Evolutionary conservation across 1,140 invertebrate species (phyloP), one percentile per base, ranked within the genome.

Genomic region (Paralvinella palmiformis): DNA sequence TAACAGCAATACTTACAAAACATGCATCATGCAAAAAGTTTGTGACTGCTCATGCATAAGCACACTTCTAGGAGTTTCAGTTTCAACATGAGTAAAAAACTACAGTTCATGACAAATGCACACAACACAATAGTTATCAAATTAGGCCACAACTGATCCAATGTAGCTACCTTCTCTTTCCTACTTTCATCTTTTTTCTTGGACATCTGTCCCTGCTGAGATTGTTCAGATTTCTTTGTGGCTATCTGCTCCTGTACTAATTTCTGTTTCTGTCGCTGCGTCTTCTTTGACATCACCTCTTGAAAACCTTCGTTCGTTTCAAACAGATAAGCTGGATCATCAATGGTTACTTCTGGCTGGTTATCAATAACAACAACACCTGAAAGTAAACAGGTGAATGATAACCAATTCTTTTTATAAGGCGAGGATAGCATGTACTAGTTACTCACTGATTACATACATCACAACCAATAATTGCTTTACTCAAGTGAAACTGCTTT

Each of bases 261-360:
- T 63, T 80, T 81, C 64, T 80, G 74, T 64, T 80, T 81, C 50
- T 70, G 75, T 68, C 79, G 80, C 32, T 77, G 68, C n/a, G 76
- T 69, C 71, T 91, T 91, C 73, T 91, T 91, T 41, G 88, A 90
- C 48, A 88, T 85, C 1, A 92, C 91, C 77, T 94, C 91, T 77
- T 92, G 90, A 76, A 93, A 93, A 45, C 90, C 90, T 75, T 91
- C 89, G 71, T 88, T 84, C 64, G 73, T 77, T 66, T 84, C 83
- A 72, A 77, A 81, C 31, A 81, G 66, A 61, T 79, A 77, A 44
- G 75, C 72, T 56, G 80, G 75, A 66, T 82, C 82, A 68, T 83
- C 81, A 45, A 80, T 76, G 55, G 79, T 81, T 0, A 80, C 83
- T 62, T 87, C 84, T 45, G 81, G 82, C 66, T 83, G 82, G 65